phyloP scores from a whole-genome alignment of 2,797 vertebrate species.

The Benthosema pterotum region DNA sequence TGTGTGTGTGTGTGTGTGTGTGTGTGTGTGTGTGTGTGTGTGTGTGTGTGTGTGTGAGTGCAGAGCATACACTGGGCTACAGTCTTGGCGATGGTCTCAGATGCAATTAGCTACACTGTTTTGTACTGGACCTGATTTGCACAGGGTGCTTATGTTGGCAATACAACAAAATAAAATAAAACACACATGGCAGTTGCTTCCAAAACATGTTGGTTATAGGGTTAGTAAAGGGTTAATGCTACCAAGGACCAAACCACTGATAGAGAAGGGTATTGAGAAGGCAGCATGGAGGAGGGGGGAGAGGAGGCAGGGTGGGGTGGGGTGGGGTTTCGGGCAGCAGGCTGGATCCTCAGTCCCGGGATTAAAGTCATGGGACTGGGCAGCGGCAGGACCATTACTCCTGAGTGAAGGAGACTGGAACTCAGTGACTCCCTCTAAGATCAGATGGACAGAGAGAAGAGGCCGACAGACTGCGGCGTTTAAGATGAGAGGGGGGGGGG shows the following conservation, averaged over 20 bases:
- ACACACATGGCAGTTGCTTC: conserved; percentile 6
- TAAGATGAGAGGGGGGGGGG: conserved; percentile 19
- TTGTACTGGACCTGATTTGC: background rate
- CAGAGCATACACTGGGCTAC: conserved; percentile 8
- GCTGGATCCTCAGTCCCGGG: conserved; percentile 68
- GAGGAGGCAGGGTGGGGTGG: too few species aligned
- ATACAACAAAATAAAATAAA: background rate
- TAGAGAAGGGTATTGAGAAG: conserved; percentile 62
- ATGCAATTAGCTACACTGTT: conserved; percentile 1
- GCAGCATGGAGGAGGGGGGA: conserved; percentile 49
- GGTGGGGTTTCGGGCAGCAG: conserved; percentile 43
- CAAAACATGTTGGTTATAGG: conserved; percentile 1
- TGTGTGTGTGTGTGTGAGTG: background rate
- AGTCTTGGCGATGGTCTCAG: conserved; percentile 23
- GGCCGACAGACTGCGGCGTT: conserved; percentile 32
- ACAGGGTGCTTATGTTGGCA: background rate
- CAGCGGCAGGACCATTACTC: conserved; percentile 75
- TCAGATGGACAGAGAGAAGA: conserved; percentile 59
- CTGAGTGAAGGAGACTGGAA: conserved; percentile 69
- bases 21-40: conserved; percentile 33
- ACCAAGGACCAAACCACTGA: conserved; percentile 38
- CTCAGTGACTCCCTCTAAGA: conserved; percentile 71
- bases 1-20: conserved; percentile 36
- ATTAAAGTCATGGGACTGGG: conserved; percentile 79
- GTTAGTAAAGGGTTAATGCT: conserved; percentile 64